These are phyloP conservation scores for Periparus ater DNA, from an alignment of 2,797 vertebrate species.

Conservation along the genomic window DNA sequence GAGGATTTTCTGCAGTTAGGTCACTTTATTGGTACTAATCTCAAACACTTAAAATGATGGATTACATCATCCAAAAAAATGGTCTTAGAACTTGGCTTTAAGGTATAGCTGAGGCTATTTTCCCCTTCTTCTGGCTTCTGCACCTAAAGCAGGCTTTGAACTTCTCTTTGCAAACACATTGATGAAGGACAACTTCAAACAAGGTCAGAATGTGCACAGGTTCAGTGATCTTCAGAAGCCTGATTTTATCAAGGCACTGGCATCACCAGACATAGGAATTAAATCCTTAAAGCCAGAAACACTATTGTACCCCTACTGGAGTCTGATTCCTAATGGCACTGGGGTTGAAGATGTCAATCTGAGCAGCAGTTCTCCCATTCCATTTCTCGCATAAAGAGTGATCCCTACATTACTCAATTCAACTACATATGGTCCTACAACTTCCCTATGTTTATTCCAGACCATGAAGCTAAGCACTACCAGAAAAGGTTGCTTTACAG, in stretches of 20 bases:
- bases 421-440: neutral
- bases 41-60: neutral
- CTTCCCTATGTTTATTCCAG: neutral
- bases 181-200: conserved; percentile 33
- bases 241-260: conserved; percentile 16
- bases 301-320: neutral
- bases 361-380: neutral
- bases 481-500: neutral
- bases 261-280: neutral
- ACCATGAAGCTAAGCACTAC: neutral
- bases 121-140: neutral
- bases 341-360: neutral
- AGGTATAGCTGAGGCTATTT: neutral
- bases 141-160: conserved; percentile 18
- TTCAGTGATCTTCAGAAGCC: conserved; percentile 7
- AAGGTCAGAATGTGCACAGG: conserved; percentile 16
- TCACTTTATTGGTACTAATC: neutral
- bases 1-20: neutral
- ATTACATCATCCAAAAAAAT: neutral
- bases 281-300: conserved; percentile 17
- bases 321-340: neutral
- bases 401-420: neutral
- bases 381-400: neutral
- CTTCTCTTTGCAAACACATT: neutral
- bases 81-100: conserved; percentile 11